These are phyloP conservation scores for Pardalotus punctatus DNA, from an alignment of 2,113 vertebrate genomes.

Conservation along the genomic window DNA sequence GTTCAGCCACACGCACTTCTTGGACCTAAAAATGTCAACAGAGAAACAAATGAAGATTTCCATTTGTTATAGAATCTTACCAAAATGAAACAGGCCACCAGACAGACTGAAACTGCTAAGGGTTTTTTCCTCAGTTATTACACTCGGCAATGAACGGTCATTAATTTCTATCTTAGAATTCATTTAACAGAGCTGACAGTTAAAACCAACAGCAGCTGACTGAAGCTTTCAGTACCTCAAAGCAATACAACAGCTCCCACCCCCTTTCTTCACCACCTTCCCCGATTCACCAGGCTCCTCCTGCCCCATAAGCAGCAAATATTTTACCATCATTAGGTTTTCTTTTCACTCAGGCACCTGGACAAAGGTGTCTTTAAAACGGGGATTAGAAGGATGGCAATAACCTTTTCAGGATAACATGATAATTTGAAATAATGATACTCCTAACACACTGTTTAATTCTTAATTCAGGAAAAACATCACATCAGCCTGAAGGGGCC, in stretches of 20 bases:
- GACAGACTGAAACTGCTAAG: not conserved
- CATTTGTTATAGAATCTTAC: not conserved
- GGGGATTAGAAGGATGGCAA: not conserved
- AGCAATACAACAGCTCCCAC: not conserved
- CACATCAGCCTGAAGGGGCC: not conserved
- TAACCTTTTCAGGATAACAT: not conserved
- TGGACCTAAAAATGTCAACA: conserved; percentile 33
- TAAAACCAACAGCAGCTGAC: not conserved
- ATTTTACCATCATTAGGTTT: not conserved
- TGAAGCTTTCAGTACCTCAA: not conserved
- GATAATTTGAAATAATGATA: not conserved
- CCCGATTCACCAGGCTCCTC: not conserved
- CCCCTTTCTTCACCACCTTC: not conserved
- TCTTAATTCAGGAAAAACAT: not conserved
- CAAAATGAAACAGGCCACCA: not conserved
- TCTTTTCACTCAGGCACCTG: not conserved
- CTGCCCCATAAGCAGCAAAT: not conserved
- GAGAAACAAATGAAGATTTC: not conserved
- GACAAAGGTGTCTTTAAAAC: not conserved
- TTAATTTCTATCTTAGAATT: not conserved
- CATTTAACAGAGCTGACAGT: not conserved
- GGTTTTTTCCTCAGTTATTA: not conserved
- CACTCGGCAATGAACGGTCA: not conserved
- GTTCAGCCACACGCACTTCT: not conserved
- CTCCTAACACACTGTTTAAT: not conserved